phyloP scores from a whole-genome alignment of 64 coral and sea anemone genomes.

The Astreopora myriophthalma region DNA sequence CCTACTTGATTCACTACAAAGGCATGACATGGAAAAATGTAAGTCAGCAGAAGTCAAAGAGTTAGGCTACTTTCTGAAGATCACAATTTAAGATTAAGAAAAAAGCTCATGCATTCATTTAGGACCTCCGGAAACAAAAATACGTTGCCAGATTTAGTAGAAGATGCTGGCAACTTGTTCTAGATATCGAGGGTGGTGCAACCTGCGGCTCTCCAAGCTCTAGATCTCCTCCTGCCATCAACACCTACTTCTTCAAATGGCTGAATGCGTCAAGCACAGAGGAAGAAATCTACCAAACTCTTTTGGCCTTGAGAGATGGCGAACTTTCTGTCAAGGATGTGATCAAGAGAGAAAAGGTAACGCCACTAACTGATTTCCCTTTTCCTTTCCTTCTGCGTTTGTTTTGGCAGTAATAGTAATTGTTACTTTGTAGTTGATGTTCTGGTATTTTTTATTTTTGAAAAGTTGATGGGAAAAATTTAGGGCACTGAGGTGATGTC shows the following conservation, averaged over 20 bases:
- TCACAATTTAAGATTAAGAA: not conserved
- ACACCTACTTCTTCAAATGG: constrained; percentile 5
- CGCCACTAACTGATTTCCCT: not conserved
- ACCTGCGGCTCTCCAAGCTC: not conserved
- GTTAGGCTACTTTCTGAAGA: too few relatives aligned
- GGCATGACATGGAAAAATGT: constrained; percentile 1
- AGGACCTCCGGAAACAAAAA: constrained; percentile 24
- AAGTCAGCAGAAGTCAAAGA: not conserved
- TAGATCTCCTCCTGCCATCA: not conserved
- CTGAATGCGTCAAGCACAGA: not conserved
- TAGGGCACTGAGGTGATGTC: too few relatives aligned
- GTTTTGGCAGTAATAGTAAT: not conserved
- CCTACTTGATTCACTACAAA: not conserved
- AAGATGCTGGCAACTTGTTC: not conserved
- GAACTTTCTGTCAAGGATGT: constrained; percentile 9
- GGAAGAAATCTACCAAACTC: constrained; percentile 19
- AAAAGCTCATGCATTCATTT: not conserved
- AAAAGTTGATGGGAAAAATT: too few relatives aligned
- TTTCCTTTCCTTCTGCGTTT: not conserved
- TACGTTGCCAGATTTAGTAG: not conserved
- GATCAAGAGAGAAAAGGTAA: not conserved
- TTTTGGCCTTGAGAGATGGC: not conserved
- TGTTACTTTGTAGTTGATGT: not conserved
- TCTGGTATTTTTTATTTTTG: too few relatives aligned
- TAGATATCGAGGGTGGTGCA: not conserved